Conservation (phyloP, 2,797 vertebrate genomes). For the Amblyraja radiata region DNA sequence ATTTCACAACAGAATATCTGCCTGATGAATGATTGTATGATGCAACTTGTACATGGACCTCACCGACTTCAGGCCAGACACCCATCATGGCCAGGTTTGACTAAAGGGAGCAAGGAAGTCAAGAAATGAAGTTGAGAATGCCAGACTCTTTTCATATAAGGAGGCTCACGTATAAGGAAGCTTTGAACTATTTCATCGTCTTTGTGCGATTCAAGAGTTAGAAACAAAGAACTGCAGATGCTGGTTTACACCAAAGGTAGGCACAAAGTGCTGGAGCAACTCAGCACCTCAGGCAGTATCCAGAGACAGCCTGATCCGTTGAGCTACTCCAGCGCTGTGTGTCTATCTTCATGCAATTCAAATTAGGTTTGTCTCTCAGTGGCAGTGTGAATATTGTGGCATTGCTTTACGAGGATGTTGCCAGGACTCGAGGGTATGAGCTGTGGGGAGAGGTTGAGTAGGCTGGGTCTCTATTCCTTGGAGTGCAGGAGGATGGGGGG, state of each 20-base stretch:
- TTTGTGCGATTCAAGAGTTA: neutral
- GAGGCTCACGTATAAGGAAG: neutral
- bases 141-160: neutral
- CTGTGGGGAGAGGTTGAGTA: too few relatives aligned
- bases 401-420: neutral
- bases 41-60: neutral
- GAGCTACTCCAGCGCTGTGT: too few relatives aligned
- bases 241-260: too few relatives aligned
- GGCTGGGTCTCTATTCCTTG: too few relatives aligned
- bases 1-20: neutral
- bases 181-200: neutral
- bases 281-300: too few relatives aligned
- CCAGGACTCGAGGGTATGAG: too few relatives aligned
- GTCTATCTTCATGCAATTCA: too few relatives aligned
- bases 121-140: neutral
- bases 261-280: too few relatives aligned
- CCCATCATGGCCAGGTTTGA: neutral
- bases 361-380: neutral
- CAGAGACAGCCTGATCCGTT: too few relatives aligned
- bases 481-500: too few relatives aligned
- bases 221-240: too few relatives aligned
- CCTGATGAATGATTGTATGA: neutral
- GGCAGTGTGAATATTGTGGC: neutral
- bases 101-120: neutral
- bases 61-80: neutral